Evolutionary conservation across 2,113 vertebrate genomes (phyloP).

Genomic region (Felis chaus): DNA sequence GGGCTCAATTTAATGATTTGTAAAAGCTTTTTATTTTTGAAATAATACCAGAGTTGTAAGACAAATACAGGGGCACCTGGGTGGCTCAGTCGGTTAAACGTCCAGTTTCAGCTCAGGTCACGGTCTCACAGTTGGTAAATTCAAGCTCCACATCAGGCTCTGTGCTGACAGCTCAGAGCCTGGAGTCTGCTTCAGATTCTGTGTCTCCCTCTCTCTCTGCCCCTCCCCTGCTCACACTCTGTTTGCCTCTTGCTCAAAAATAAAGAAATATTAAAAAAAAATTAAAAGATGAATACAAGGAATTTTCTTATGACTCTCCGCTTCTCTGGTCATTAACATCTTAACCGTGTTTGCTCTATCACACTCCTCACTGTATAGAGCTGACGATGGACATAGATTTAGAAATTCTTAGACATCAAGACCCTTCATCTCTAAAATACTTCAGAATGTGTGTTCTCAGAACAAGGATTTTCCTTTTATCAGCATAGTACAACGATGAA

Average conservation of each 20-base stretch:
- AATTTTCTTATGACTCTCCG: not conserved
- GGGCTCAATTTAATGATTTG: not conserved
- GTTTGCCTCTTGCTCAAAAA: too few relatives aligned
- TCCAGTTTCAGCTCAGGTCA: too few relatives aligned
- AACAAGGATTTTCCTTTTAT: constrained; percentile 22
- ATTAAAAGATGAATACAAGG: not conserved
- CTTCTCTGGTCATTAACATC: not conserved
- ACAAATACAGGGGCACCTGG: not conserved
- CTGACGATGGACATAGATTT: not conserved
- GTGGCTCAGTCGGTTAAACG: too few relatives aligned
- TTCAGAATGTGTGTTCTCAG: not conserved
- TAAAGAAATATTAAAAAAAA: too few relatives aligned
- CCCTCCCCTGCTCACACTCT: too few relatives aligned
- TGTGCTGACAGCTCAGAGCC: too few relatives aligned
- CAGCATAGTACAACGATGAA: not conserved
- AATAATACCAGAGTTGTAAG: not conserved
- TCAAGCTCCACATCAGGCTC: too few relatives aligned
- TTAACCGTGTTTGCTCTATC: not conserved
- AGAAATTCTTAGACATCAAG: not conserved
- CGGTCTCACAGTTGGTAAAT: too few relatives aligned
- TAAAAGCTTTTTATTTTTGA: not conserved
- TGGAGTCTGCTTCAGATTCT: too few relatives aligned
- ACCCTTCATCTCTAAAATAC: not conserved
- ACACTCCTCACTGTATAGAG: not conserved
- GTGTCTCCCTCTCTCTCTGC: too few relatives aligned